phyloP scores from a whole-genome alignment of 35 echinoderm and acorn worm species.

The Stichopus chloronotus region DNA sequence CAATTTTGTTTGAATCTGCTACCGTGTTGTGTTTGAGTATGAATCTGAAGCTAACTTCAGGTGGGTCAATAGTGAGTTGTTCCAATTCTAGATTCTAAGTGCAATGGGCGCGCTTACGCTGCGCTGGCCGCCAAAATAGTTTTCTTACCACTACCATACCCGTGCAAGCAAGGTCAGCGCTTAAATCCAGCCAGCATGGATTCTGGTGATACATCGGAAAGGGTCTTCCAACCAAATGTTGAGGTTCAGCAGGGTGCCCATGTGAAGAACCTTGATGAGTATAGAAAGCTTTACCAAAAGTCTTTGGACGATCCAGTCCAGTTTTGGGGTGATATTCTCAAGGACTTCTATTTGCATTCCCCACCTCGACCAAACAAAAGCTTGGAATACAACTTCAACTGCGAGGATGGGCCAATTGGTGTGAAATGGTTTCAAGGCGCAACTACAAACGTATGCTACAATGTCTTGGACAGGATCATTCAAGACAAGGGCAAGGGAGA shows the following conservation, averaged over 20 bases:
- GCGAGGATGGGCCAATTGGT: slow-evolving; percentile 67
- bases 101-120: neutral
- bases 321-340: slow-evolving; percentile 88
- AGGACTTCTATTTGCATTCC: slow-evolving; percentile 82
- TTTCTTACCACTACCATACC: neutral
- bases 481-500: slow-evolving; percentile 84
- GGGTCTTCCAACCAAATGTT: slow-evolving; percentile 69
- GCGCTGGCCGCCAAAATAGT: too few species aligned
- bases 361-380: slow-evolving; percentile 72
- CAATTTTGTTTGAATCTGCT: too few species aligned
- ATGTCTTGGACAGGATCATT: slow-evolving; percentile 93
- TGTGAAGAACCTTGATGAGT: slow-evolving; percentile 81
- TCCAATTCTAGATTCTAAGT: neutral
- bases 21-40: too few species aligned
- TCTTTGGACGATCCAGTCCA: slow-evolving; percentile 79
- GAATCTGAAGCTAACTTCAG: too few species aligned
- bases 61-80: too few species aligned
- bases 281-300: slow-evolving; percentile 78
- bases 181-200: neutral
- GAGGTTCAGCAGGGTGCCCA: slow-evolving; percentile 86
- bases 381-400: slow-evolving; percentile 93
- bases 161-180: neutral
- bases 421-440: slow-evolving; percentile 97
- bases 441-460: slow-evolving; percentile 95
- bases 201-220: neutral